phyloP scores from a whole-genome alignment of 2,113 vertebrate species.

The Apodemus speciosus region DNA sequence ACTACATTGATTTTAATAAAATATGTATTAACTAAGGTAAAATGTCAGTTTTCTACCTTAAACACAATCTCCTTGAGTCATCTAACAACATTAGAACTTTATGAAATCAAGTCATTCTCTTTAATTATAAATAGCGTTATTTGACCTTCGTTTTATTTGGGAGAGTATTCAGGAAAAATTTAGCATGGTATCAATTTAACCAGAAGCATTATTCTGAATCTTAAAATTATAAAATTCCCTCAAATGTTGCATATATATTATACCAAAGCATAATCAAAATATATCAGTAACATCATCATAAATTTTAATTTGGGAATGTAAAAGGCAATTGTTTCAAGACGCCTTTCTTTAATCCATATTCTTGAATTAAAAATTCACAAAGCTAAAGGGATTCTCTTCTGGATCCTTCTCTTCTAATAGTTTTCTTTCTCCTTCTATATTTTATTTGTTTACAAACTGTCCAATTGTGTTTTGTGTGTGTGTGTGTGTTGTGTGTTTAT shows the following conservation, averaged over 20 bases:
- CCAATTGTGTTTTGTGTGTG: too few relatives aligned
- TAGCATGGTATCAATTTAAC: conserved; percentile 61
- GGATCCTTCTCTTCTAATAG: fast-evolving
- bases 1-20: conserved; percentile 87
- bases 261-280: background rate
- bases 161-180: conserved; percentile 63
- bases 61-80: conserved; percentile 81
- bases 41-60: conserved; percentile 83
- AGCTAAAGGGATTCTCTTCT: background rate
- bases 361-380: background rate
- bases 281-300: background rate
- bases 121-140: conserved; percentile 84
- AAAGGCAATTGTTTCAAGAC: conserved; percentile 40
- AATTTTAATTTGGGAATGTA: conserved; percentile 24
- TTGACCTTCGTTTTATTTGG: conserved; percentile 78
- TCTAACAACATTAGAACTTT: conserved; percentile 84
- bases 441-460: background rate
- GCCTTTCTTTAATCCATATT: background rate
- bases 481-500: too few relatives aligned
- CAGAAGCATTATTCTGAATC: background rate
- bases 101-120: conserved; percentile 83
- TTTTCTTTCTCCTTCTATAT: background rate
- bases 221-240: background rate
- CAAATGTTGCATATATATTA: conserved; percentile 42
- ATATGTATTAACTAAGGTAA: conserved; percentile 84